Percentiles rank a stretch among this genome's conserved stretches.
Conservation (phyloP, 23 tunicate genomes). For the Styela plicata region DNA sequence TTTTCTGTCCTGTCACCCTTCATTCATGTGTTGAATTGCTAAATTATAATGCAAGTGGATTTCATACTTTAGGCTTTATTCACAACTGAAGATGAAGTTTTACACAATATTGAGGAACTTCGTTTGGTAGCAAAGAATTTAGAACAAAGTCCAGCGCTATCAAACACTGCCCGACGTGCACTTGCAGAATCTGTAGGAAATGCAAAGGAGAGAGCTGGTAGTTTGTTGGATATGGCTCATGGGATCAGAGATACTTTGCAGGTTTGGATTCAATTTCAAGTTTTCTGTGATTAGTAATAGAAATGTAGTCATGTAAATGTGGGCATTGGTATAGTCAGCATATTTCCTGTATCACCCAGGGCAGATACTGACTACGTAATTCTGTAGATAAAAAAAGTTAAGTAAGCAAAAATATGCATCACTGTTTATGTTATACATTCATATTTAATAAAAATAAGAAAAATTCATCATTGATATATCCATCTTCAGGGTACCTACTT, state of each 20-base stretch:
- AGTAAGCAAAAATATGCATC: no score
- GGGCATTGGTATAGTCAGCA: no score
- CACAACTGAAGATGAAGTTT: conserved; percentile 76
- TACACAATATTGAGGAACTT: conserved; percentile 72
- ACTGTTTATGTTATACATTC: no score
- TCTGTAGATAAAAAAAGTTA: no score
- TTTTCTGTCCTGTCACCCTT: neutral
- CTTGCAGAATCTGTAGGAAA: conserved; percentile 46
- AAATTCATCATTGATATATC: no score
- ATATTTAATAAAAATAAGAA: no score
- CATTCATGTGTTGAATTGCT: neutral
- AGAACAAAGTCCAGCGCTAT: conserved; percentile 42
- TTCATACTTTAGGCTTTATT: conserved; percentile 79
- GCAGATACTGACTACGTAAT: no score
- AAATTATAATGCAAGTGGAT: no score
- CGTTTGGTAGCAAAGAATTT: conserved; percentile 55
- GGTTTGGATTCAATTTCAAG: conserved; percentile 46
- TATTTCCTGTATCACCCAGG: no score
- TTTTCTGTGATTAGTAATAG: no score
- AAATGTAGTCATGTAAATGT: no score
- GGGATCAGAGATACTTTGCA: conserved; percentile 56
- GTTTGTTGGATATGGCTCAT: conserved; percentile 60
- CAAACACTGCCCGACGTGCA: conserved; percentile 65
- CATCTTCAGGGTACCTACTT: no score
- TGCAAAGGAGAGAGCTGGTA: conserved; percentile 61